phyloP scores from a whole-genome alignment of 2,797 vertebrate species.

The Oreonectes daqikongensis region DNA sequence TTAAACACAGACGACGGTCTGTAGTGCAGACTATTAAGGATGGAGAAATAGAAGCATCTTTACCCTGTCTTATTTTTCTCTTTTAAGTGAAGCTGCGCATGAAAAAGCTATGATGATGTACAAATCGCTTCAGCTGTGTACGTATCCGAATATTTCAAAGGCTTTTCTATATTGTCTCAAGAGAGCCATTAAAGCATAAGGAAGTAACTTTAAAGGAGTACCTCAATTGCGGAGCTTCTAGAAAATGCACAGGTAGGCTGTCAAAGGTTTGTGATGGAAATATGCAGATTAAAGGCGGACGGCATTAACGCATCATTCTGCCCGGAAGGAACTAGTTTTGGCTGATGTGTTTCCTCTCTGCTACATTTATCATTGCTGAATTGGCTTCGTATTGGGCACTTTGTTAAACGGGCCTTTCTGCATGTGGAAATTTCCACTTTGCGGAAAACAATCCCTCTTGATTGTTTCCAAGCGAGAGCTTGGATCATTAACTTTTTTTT shows the following conservation, averaged over 20 bases:
- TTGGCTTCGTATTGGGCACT: conserved; percentile 3
- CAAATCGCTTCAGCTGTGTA: conserved; percentile 33
- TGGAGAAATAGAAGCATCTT: conserved; percentile 1
- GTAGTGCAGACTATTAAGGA: conserved; percentile 15
- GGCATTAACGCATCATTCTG: conserved; percentile 11
- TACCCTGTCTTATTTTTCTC: not conserved
- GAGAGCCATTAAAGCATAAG: conserved; percentile 32
- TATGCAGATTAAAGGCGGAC: conserved; percentile 63
- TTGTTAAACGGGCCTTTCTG: conserved; percentile 23
- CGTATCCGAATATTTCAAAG: conserved; percentile 37
- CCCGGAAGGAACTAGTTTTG: not conserved
- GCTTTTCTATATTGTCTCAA: conserved; percentile 28
- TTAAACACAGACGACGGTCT: conserved; percentile 15
- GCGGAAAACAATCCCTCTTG: conserved; percentile 39
- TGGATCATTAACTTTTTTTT: conserved; percentile 43
- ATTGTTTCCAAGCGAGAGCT: conserved; percentile 42
- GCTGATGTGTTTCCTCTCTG: not conserved
- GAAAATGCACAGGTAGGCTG: conserved; percentile 31
- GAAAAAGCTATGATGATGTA: conserved; percentile 33
- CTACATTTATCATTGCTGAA: conserved; percentile 20
- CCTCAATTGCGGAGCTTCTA: conserved; percentile 50
- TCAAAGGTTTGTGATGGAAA: conserved; percentile 14
- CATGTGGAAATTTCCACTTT: conserved; percentile 30
- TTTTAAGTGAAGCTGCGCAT: conserved; percentile 28
- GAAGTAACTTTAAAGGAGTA: conserved; percentile 9